These are phyloP conservation scores for Teleogryllus oceanicus DNA, from an alignment of 2,888 invertebrate species.

Conservation along the genomic window DNA sequence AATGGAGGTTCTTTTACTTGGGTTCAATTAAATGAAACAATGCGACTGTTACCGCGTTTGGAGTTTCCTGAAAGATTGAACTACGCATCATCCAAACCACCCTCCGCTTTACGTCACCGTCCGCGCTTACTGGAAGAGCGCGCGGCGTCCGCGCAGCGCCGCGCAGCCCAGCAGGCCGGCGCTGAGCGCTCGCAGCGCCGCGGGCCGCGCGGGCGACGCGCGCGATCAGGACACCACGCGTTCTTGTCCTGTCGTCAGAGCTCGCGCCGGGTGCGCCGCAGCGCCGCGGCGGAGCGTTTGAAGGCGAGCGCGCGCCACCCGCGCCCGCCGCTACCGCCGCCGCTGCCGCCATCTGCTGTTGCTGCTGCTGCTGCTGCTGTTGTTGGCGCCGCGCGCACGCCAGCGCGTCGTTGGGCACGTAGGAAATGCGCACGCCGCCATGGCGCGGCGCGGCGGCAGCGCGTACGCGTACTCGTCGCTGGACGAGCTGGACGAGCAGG, in stretches of 20 bases:
- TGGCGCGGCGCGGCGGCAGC: slow-evolving; percentile 75
- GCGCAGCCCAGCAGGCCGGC: background rate
- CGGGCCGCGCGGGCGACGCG: slow-evolving; percentile 19
- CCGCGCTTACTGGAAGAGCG: background rate
- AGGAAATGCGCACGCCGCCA: slow-evolving; percentile 85
- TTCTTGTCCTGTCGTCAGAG: slow-evolving; percentile 66
- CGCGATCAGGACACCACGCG: slow-evolving; percentile 75
- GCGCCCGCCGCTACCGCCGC: slow-evolving; percentile 39
- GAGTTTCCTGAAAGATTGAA: too few relatives aligned
- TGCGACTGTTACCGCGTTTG: too few relatives aligned
- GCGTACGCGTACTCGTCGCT: slow-evolving; percentile 83
- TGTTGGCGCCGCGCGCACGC: slow-evolving; percentile 76
- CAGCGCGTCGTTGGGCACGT: slow-evolving; percentile 87
- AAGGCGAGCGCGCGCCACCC: slow-evolving; percentile 43
- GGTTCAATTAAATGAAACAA: too few relatives aligned
- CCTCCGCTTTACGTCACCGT: too few relatives aligned
- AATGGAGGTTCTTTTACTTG: too few relatives aligned
- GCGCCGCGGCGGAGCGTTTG: slow-evolving; percentile 41
- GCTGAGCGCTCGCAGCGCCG: background rate
- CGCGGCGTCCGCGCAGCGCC: background rate
- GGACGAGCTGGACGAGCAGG: slow-evolving; percentile 69
- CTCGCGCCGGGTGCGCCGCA: slow-evolving; percentile 36
- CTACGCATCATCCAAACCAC: too few relatives aligned
- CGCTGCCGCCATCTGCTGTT: slow-evolving; percentile 45
- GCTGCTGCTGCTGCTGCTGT: slow-evolving; percentile 50